Conservation (phyloP, 2,888 invertebrate genomes). For the Conomelus anceps region DNA sequence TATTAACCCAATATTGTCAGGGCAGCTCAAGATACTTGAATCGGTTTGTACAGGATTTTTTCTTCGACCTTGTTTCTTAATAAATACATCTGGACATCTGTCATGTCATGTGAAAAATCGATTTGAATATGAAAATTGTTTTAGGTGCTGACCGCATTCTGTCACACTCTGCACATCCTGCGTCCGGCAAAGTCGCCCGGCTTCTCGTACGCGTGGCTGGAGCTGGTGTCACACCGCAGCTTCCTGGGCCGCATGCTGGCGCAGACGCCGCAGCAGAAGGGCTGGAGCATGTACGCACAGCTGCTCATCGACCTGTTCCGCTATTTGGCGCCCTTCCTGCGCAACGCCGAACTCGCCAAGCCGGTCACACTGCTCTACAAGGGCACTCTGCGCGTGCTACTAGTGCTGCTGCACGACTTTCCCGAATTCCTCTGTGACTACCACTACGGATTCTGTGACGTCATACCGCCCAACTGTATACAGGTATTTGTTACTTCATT, state of each 20-base stretch:
- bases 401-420: constrained; percentile 96
- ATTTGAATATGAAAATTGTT: constrained; percentile 4
- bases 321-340: constrained; percentile 91
- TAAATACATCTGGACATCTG: no score
- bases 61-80: no score
- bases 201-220: constrained; percentile 97
- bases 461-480: constrained; percentile 98
- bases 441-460: constrained; percentile 98
- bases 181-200: constrained; percentile 90
- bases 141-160: constrained; percentile 86
- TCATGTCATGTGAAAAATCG: no score
- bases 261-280: constrained; percentile 85
- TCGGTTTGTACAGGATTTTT: no score
- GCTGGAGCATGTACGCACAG: constrained; percentile 97
- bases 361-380: constrained; percentile 92
- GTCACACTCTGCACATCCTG: constrained; percentile 89
- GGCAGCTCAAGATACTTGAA: no score
- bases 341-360: constrained; percentile 93
- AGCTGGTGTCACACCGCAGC: constrained; percentile 91
- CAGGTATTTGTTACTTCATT: no score
- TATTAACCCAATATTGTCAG: no score
- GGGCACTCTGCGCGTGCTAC: constrained; percentile 86
- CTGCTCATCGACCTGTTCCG: constrained; percentile 92
- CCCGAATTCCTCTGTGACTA: constrained; percentile 99
- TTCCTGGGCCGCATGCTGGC: constrained; percentile 92